A percentile compares a stretch with the other conserved stretches of the same genome.
Conservation (phyloP, 1,140 invertebrate species). For the Bemisia tabaci region DNA sequence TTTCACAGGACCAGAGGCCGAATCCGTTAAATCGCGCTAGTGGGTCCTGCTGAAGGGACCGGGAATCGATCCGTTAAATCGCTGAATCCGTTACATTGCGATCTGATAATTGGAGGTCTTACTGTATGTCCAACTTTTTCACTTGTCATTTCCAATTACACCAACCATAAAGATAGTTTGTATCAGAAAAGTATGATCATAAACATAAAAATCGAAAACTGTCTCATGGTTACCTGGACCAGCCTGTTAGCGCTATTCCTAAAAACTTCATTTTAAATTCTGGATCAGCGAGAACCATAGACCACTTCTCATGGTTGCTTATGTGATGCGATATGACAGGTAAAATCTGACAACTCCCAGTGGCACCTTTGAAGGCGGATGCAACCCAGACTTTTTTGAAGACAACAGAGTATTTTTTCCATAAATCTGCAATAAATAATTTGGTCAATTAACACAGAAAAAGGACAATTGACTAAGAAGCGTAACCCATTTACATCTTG, state of each 20-base stretch:
- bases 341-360: conserved; percentile 39
- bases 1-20: too few species aligned
- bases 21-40: too few species aligned
- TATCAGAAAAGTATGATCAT: too few species aligned
- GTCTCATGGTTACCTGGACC: conserved; percentile 63
- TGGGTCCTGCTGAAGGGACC: too few species aligned
- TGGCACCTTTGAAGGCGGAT: conserved; percentile 49
- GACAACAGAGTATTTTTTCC: conserved; percentile 38
- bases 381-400: conserved; percentile 47
- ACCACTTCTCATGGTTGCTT: conserved; percentile 53
- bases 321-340: conserved; percentile 47
- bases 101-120: too few species aligned
- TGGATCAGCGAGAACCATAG: conserved; percentile 36
- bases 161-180: too few species aligned
- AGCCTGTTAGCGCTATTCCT: conserved; percentile 59
- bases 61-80: too few species aligned
- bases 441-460: conserved; percentile 16
- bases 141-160: too few species aligned
- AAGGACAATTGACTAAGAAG: neutral
- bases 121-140: too few species aligned
- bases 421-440: conserved; percentile 26
- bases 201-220: too few species aligned
- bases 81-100: too few species aligned
- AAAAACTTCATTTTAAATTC: conserved; percentile 37
- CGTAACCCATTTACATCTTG: too few species aligned